A percentile compares a stretch with the other conserved stretches of the same genome.
phyloP scores from a whole-genome alignment of 2,113 vertebrate species.

The Oxyruncus cristatus region DNA sequence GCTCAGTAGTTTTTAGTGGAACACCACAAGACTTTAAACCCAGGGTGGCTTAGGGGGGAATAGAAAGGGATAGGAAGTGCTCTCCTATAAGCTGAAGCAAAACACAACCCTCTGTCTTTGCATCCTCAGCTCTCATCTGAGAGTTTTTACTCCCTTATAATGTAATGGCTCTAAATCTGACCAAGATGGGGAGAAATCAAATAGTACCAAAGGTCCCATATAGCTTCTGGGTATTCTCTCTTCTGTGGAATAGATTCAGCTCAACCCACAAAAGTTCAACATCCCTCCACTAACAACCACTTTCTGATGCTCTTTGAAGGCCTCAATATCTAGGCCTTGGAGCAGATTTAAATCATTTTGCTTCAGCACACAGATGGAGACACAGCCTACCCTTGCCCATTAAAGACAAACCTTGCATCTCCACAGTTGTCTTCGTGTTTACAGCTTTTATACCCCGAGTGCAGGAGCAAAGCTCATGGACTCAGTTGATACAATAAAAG shows the following conservation, averaged over 20 bases:
- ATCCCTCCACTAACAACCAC: background rate
- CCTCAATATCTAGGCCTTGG: background rate
- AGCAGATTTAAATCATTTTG: background rate
- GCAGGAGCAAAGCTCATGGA: background rate
- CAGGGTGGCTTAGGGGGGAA: background rate
- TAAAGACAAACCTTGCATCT: background rate
- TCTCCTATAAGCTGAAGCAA: background rate
- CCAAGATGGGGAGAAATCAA: background rate
- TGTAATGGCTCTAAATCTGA: background rate
- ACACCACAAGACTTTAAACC: background rate
- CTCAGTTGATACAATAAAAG: background rate
- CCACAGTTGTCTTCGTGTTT: background rate
- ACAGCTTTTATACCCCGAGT: background rate
- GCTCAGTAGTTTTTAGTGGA: background rate
- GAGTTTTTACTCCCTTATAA: background rate
- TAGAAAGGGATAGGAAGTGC: background rate
- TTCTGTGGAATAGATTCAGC: background rate
- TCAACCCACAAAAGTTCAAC: background rate
- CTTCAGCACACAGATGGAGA: background rate
- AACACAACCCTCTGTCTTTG: background rate
- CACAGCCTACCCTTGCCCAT: background rate
- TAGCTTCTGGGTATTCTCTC: background rate
- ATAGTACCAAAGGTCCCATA: background rate
- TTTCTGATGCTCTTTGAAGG: background rate
- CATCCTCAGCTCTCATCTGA: background rate